Evolutionary conservation across 2,797 vertebrate genomes (phyloP), one percentile per base, ranked within the genome.

Genomic region (Typhlichthys subterraneus): DNA sequence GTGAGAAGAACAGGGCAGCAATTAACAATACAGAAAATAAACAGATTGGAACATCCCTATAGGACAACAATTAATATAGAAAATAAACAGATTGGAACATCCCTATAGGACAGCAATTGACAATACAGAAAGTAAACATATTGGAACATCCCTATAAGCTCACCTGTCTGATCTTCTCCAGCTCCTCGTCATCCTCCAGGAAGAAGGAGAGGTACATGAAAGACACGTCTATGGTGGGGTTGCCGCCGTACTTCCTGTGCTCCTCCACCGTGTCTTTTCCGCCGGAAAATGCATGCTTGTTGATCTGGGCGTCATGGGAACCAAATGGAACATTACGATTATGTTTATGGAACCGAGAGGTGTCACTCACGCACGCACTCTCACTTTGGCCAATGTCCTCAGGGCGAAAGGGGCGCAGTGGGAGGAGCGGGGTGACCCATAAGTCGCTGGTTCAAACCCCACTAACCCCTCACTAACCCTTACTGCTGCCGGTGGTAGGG

Each of bases 141-240:
- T 9, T 19, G 3, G n/a, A 3, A 23, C 0, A 57, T 65, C 3
- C 46, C 4, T 13, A 1, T 12, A 12, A n/a, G 1, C 85, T 85
- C 73, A 99, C 98, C 94, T 96, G 94, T 88, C 92, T 91, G 85
- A 99, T 96, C 77, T 97, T 94, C 73, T 97, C 95, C 0, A 99
- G 90, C 79, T 86, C 90, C 69, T 97, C 94, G 4, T 99, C 97
- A 12, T 99, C 97, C 59, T 99, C 97, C 6, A 99, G 89, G 90
- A 99, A 99, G 91, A 99, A 99, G n/a, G 94, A 97, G 84, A 99
- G 85, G 73, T 99, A 99, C 97, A 99, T 98, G 71, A 95, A 96
- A 50, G 96, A 96, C 50, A 99, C 98, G 0, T 99, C 98, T 1
- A 99, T 93, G 0, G 98, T 96, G 29, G 96, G 91, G 82, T 98